A percentile compares a stretch with the other conserved stretches of the same genome.
phyloP scores from a whole-genome alignment of 2,797 vertebrate genomes.

The Onychomys torridus region DNA sequence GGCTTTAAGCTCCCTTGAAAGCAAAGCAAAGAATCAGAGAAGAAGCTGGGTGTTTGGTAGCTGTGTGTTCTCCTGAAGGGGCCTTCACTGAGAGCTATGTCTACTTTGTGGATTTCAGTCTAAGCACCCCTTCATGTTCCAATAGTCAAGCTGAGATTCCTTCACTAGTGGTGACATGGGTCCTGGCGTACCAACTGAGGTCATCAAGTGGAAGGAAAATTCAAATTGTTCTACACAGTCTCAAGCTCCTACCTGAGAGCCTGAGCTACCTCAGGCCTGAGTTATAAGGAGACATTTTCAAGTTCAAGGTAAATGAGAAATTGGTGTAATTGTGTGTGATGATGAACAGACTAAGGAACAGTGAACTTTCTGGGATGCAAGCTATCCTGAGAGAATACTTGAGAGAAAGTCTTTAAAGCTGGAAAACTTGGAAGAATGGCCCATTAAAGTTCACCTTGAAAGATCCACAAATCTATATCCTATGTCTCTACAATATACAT shows the following conservation, averaged over 20 bases:
- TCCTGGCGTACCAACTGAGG: background rate
- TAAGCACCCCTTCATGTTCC: background rate
- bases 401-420: conserved; percentile 10
- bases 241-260: no score
- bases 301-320: background rate
- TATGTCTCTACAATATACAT: background rate
- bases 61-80: background rate
- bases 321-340: background rate
- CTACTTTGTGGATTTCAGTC: background rate
- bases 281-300: background rate
- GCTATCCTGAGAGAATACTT: background rate
- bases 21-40: conserved; percentile 7
- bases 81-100: background rate
- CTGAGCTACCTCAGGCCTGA: no score
- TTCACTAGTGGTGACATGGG: background rate
- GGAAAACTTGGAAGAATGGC: background rate
- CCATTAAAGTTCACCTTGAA: background rate
- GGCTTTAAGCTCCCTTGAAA: background rate
- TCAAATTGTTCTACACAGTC: background rate
- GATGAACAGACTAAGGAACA: background rate
- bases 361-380: background rate
- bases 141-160: background rate
- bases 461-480: background rate
- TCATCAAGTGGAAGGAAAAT: background rate
- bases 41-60: background rate